These are phyloP conservation scores for Macrophya alboannulata DNA, from an alignment of 2,888 invertebrate genomes.

Conservation along the genomic window DNA sequence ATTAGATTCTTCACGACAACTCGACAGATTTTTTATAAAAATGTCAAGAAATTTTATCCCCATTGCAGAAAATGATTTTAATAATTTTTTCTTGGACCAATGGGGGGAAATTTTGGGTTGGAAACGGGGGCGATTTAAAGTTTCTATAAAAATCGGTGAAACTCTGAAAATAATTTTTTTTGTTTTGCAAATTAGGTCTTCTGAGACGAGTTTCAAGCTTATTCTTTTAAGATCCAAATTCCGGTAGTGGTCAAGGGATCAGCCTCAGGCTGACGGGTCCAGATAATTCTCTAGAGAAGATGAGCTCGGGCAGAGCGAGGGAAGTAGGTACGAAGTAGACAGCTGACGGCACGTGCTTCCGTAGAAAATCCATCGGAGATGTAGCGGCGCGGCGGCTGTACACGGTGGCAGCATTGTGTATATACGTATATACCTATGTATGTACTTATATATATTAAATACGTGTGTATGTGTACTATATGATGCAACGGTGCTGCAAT, in stretches of 20 bases:
- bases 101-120: too few relatives aligned
- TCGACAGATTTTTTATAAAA: too few relatives aligned
- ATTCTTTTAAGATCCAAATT: not conserved
- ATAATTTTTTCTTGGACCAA: too few relatives aligned
- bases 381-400: conserved; percentile 38
- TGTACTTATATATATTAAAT: not conserved
- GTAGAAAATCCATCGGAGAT: conserved; percentile 40
- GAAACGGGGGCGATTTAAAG: too few relatives aligned
- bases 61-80: too few relatives aligned
- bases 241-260: conserved; percentile 49
- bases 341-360: conserved; percentile 57
- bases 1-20: too few relatives aligned
- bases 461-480: not conserved
- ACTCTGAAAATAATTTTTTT: not conserved
- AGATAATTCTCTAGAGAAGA: conserved; percentile 9
- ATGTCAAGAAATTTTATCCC: too few relatives aligned
- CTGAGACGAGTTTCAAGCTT: not conserved
- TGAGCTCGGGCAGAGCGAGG: not conserved
- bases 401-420: conserved; percentile 25
- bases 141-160: too few relatives aligned
- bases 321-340: conserved; percentile 29
- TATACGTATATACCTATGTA: not conserved
- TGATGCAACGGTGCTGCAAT: conserved; percentile 47
- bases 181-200: too few relatives aligned
- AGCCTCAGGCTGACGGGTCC: conserved; percentile 35